Base-by-base conservation (phyloP, 2,113 vertebrate species). In the Peromyscus maniculatus region DNA sequence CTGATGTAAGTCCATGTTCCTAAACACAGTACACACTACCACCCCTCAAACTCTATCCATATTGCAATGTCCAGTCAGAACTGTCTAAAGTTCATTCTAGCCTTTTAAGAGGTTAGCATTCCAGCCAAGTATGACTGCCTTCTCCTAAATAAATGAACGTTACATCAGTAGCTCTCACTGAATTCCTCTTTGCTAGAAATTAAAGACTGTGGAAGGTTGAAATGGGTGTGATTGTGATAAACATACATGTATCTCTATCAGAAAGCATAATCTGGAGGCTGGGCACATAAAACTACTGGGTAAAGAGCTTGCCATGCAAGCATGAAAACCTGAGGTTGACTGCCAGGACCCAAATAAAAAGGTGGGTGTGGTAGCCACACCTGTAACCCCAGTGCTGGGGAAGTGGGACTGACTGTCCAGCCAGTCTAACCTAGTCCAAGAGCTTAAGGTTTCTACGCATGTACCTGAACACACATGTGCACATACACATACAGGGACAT, bases 41-140 rank as follows among this genome's bases (percentile, higher is more conserved):
- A 77, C 5, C 39, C 52, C 52, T 43, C 57, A 77, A 77, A 80
- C 17, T 87, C n/a, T 83, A 72, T 17, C 22, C 78, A 36, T 71
- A 46, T 66, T 2, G 10, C 46, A 92, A 77, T 46, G 16, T 74
- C 86, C 4, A 95, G 59, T 4, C 36, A 89, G 55, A 96, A 66
- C 52, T 78, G 8, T 79, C 55, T 89, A 24, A 92, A 92, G 15
- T 87, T 87, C 33, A 72, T 90, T 94, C 33, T 59, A 19, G 62
- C 31, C 66, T 71, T 87, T 92, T 67, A 96, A 93, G 36, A 95
- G 46, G 33, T 46, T 86, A 39, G 31, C 62, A 93, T 89, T 89
- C 82, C 84, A 94, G 39, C 39, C 26, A 96, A 57, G 16, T 79
- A 49, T 79, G 28, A 94, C 4, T 13, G 6, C 4, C 3, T 72